Conservation (phyloP, 2,113 vertebrate genomes). For the Alligator mississippiensis region DNA sequence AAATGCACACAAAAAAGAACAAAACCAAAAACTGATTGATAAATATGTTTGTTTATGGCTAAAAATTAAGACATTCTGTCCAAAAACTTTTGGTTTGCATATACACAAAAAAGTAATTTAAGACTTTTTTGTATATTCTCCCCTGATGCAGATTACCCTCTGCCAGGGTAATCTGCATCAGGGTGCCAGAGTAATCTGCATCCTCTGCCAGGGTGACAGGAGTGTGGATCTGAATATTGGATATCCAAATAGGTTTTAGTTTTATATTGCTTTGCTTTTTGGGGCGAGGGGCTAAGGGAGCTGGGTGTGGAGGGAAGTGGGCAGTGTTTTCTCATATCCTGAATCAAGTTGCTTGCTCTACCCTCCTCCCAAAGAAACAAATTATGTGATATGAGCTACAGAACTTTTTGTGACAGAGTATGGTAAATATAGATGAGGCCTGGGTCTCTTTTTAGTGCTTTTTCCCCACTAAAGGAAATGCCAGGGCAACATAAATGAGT, state of each 20-base stretch:
- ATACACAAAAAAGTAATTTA: background rate
- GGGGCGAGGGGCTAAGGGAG: too few species aligned
- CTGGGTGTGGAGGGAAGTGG: too few species aligned
- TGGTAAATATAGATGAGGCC: too few species aligned
- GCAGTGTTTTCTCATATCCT: too few species aligned
- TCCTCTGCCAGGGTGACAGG: background rate
- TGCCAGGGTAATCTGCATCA: background rate
- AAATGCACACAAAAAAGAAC: background rate
- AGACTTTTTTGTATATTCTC: background rate
- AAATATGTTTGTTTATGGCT: background rate
- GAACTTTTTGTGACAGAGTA: too few species aligned
- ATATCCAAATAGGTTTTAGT: background rate
- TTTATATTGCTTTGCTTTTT: background rate
- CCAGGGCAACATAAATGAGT: background rate
- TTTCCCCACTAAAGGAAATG: background rate
- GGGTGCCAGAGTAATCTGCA: background rate
- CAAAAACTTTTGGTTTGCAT: background rate
- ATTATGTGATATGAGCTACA: too few species aligned
- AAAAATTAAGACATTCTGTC: background rate
- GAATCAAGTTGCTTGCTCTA: too few species aligned
- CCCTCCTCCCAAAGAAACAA: too few species aligned
- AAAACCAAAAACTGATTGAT: background rate
- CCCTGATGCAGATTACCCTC: background rate
- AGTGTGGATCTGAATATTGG: background rate
- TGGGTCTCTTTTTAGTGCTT: background rate